Conservation (phyloP, 2,113 vertebrate genomes). For the Toxotes chatareus region DNA sequence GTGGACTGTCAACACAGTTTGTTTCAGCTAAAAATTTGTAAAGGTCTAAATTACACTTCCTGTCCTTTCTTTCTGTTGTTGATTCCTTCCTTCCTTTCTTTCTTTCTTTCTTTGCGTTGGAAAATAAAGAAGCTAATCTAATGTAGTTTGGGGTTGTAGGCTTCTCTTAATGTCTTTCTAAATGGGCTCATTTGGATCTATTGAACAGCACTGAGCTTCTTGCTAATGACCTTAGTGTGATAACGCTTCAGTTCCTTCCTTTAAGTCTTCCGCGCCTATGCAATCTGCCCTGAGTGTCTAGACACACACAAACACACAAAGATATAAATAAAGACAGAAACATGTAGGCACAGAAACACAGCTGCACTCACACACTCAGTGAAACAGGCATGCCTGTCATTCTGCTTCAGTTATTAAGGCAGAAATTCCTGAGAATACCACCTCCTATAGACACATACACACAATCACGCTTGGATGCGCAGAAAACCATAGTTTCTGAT, state of each 20-base stretch:
- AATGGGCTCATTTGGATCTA: conserved; percentile 67
- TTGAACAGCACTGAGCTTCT: conserved; percentile 64
- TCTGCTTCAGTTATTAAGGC: conserved; percentile 41
- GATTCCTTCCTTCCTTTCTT: conserved; percentile 2
- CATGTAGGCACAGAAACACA: conserved; percentile 6
- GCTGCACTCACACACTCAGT: conserved; percentile 9
- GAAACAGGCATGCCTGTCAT: conserved; percentile 43
- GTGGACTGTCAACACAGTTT: conserved; percentile 6
- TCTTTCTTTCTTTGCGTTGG: conserved; percentile 30
- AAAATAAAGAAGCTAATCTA: conserved; percentile 53
- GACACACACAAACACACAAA: conserved; percentile 31
- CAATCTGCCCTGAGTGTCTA: conserved; percentile 31
- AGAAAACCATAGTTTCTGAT: conserved; percentile 20
- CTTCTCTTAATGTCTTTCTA: conserved; percentile 67
- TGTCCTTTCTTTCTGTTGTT: neutral
- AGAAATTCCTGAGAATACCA: conserved; percentile 20
- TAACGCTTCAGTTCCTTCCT: conserved; percentile 62
- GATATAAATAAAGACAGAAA: conserved; percentile 30
- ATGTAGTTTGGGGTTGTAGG: conserved; percentile 55
- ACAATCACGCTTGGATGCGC: conserved; percentile 13
- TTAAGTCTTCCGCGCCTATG: conserved; percentile 37
- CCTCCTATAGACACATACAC: conserved; percentile 11
- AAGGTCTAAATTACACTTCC: neutral
- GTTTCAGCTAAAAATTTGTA: conserved; percentile 8
- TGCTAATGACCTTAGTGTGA: conserved; percentile 65